Base-by-base conservation (phyloP, 2,113 vertebrate species). In the Lagopus muta region DNA sequence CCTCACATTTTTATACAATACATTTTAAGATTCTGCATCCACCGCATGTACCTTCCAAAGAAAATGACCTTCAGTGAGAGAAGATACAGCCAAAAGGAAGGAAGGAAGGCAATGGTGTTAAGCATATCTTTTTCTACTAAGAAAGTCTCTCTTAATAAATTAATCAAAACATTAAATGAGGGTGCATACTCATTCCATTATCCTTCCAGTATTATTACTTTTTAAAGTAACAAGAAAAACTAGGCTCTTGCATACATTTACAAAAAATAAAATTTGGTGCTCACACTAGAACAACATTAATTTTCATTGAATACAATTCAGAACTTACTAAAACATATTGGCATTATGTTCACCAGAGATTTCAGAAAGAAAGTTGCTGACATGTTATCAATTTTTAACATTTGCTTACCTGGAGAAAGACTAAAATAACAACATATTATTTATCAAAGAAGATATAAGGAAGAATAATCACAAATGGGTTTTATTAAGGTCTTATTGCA, bases 1-100 rank as follows among this genome's bases (percentile, higher is more conserved):
- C 96, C 95, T 97, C 95, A 96, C 89, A 97, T 97, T 97, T 97
- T 97, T 97, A 97, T 97, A 97, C 92, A 98, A 97, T 98, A 95
- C 92, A 93, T 95, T 97, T 97, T 95, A 92, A 96, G 96, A 98
- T 97, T 97, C 96, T 97, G 90, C 91, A 96, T 96, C 90, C 97
- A 96, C 84, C 72, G 82, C 94, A 75, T 96, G 88, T 93, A 97
- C 96, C 95, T 97, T 97, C 89, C 92, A 97, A 96, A 91, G 97
- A 97, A 97, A 97, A 96, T 98, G 97, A 98, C 97, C 97, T 97
- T 97, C 96, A 96, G 88, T 92, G 92, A 94, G 90, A 94, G 79
- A 93, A 95, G 80, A 92, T 55, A 74, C 60, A 83, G 60, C 74
- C 62, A 45, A 62, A 82, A 87, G 92, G 91, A 83, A 94, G 79